phyloP scores from a whole-genome alignment of 2,888 invertebrate genomes.

The Panopea generosa region DNA sequence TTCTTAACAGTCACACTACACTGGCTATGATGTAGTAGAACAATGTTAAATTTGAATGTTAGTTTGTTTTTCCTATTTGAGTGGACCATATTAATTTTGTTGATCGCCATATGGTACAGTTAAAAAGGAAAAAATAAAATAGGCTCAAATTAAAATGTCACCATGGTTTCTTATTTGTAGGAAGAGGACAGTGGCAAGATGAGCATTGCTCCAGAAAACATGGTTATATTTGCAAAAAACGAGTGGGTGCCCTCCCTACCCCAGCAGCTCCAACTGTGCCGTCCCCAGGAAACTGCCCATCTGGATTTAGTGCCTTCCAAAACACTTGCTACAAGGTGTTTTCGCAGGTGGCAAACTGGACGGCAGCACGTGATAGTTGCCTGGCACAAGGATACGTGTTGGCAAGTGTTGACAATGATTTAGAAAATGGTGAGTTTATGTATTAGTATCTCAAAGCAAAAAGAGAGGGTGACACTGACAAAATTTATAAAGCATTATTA shows the following conservation, averaged over 20 bases:
- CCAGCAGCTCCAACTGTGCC: slow-evolving; percentile 57
- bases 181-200: slow-evolving; percentile 77
- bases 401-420: slow-evolving; percentile 67
- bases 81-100: no score
- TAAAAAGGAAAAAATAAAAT: no score
- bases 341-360: slow-evolving; percentile 63
- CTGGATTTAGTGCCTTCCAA: slow-evolving; percentile 65
- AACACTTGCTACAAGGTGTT: slow-evolving; percentile 73
- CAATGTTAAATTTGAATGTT: no score
- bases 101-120: no score
- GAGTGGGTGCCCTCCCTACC: slow-evolving; percentile 34
- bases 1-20: no score
- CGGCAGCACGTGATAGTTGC: slow-evolving; percentile 63
- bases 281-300: slow-evolving; percentile 70
- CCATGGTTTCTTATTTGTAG: no score
- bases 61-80: no score
- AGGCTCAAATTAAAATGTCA: no score
- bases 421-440: slow-evolving; percentile 68
- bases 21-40: no score
- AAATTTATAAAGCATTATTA: no score
- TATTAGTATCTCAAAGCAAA: background rate
- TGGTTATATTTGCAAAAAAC: slow-evolving; percentile 74
- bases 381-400: slow-evolving; percentile 64
- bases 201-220: slow-evolving; percentile 65
- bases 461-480: background rate